A percentile compares a stretch with the other conserved stretches of the same genome.
These are phyloP conservation scores for Chaetodon trifasciatus DNA, from an alignment of 2,797 vertebrate species.

Conservation along the genomic window DNA sequence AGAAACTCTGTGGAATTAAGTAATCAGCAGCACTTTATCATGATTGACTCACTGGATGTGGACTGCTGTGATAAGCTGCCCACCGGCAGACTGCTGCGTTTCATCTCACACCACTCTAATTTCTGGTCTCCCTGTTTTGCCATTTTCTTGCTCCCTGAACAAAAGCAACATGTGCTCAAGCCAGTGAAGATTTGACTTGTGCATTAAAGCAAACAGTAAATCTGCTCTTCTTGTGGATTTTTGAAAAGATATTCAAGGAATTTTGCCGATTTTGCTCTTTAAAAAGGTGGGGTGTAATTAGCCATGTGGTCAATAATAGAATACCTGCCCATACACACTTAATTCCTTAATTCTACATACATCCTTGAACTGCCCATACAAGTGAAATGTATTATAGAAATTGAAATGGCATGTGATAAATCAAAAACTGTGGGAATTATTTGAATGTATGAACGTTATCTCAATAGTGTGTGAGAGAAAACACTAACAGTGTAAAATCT, in stretches of 20 bases:
- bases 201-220: background rate
- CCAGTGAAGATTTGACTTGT: background rate
- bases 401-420: too few species aligned
- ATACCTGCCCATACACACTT: background rate
- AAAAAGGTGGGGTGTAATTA: background rate
- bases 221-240: background rate
- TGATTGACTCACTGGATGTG: background rate
- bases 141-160: background rate
- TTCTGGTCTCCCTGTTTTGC: background rate
- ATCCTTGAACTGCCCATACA: background rate
- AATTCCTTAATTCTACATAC: background rate
- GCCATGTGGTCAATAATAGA: background rate
- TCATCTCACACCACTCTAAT: background rate
- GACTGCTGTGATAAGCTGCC: background rate
- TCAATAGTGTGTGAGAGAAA: background rate
- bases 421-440: background rate
- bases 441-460: background rate
- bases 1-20: background rate
- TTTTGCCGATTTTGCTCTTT: background rate
- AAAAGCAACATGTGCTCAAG: background rate
- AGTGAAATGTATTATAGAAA: background rate
- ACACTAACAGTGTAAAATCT: background rate
- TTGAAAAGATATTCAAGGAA: background rate
- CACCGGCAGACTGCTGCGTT: background rate
- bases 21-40: background rate